Base-by-base conservation (phyloP, 2,113 vertebrate species). In the Tragelaphus buxtoni region DNA sequence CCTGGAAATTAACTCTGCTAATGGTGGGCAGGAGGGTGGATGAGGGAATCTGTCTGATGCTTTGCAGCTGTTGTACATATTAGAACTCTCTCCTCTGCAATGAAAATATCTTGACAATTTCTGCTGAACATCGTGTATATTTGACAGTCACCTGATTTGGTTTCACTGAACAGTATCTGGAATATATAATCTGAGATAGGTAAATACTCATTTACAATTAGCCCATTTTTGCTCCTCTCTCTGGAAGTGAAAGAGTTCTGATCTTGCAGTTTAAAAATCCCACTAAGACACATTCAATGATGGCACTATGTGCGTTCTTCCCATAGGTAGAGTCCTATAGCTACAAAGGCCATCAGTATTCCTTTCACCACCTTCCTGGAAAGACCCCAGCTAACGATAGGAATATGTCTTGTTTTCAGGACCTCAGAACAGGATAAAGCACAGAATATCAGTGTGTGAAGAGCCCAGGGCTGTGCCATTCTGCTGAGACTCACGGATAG, bases 131-230 rank as follows among this genome's bases (percentile, higher is more conserved):
- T 45, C 24, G 11, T 1, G 6, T 35, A 69, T 55, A 81, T 45
- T 88, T 17, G 26, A 93, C 7, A 63, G 28, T 63, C 4, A 32
- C 28, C 56, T 92, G 35, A 96, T 74, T 88, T 92, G 87, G 74
- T 92, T 91, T 96, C 60, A 86, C 79, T 35, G 92, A 98, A 93
- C 2, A 76, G 45, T 22, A 74, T 65, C 58, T 96, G n/a, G 88
- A 74, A 77, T 45, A 92, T 3, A 88, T 45, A 49, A 90, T 86
- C 30, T 92, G 11, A 96, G 97, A 94, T 91, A 79, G 32, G 77
- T n/a, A 96, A 92, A 91, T 89, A 20, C 81, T 76, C 86, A 51
- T 58, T 97, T 96, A 83, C 80, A 96, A 96, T 90, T 92, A 94
- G 7, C 1, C 9, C 18, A 42, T 6, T 5, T 22, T 61, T 90